Evolutionary conservation across 2,888 invertebrate species (phyloP), one percentile per base, ranked within the genome.

Genomic region (Chrysina gloriosa): DNA sequence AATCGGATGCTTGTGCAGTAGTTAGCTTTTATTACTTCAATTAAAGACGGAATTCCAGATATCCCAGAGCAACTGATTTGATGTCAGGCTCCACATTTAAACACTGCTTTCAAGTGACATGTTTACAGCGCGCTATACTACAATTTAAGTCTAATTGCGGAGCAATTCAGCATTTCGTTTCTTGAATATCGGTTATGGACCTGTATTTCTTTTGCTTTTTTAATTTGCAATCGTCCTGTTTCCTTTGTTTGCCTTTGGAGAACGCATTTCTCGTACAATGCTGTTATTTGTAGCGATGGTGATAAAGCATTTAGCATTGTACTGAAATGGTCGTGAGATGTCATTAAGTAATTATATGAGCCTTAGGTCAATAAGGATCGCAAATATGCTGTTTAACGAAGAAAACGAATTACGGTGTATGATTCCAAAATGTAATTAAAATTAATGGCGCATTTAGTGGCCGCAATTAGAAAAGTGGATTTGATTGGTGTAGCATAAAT

Each of bases 21-120:
- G 48, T 23, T n/a, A 48, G 48, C 48, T 48, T n/a, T 48, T 48
- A 48, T 25, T 25, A 14, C 25, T 9, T 48, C 48, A 48, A 48
- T 48, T 48, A 48, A 48, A 48, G 23, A 25, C 25, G 48, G 48
- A 48, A 48, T 48, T 48, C 25, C 48, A 48, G 48, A 48, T 25
- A 48, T 48, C 48, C 25, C 11, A 48, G 21, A 25, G 23, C 25
- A 11, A 11, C 25, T 36, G 36, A 36, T 11, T 25, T 5, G n/a
- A 48, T 25, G 48, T 48, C 48, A 25, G 48, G 11, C 23, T 25
- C 9, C 48, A 25, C 48, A 25, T 48, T 48, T 48, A 48, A 48
- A 48, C 48, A 14, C 11, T 48, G 48, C 48, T 48, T 48, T 48
- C 11, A 48, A 25, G 25, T 48, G 48, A 48, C 48, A 48, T 27